phyloP scores from a whole-genome alignment of 2,113 vertebrate genomes.

The Elephas maximus region DNA sequence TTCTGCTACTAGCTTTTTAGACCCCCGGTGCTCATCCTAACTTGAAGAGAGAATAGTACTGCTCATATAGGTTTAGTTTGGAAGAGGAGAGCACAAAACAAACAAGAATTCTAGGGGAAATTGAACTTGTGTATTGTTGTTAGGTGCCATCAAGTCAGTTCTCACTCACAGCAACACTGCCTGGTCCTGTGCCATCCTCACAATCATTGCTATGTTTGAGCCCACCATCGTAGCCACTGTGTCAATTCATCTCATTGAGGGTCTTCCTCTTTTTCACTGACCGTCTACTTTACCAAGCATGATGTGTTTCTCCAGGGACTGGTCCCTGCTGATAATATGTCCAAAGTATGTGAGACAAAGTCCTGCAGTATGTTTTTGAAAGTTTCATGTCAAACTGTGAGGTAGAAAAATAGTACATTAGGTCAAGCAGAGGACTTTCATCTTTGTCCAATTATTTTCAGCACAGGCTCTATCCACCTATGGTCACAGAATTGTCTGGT shows the following conservation, averaged over 20 bases:
- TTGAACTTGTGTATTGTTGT: not conserved
- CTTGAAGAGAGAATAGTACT: not conserved
- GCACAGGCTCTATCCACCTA: not conserved
- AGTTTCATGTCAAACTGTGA: not conserved
- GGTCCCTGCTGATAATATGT: too few species aligned
- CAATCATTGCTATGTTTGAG: too few species aligned
- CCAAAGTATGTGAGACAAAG: too few species aligned
- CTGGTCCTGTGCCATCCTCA: too few species aligned
- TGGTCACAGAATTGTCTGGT: not conserved
- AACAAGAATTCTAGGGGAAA: not conserved
- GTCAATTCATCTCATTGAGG: too few species aligned
- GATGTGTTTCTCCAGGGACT: too few species aligned
- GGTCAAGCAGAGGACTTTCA: slow-evolving; percentile 39
- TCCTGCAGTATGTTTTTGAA: not conserved
- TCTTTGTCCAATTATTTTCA: slow-evolving; percentile 62
- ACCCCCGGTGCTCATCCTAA: not conserved
- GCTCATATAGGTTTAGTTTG: not conserved
- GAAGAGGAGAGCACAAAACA: not conserved
- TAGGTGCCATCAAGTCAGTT: too few species aligned
- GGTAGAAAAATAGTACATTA: not conserved
- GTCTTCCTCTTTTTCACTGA: too few species aligned
- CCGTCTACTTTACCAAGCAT: too few species aligned
- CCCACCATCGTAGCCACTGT: too few species aligned
- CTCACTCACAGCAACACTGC: too few species aligned
- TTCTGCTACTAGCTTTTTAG: not conserved